Base-by-base conservation (phyloP, 2,797 vertebrate genomes). In the Hippoglossus hippoglossus region DNA sequence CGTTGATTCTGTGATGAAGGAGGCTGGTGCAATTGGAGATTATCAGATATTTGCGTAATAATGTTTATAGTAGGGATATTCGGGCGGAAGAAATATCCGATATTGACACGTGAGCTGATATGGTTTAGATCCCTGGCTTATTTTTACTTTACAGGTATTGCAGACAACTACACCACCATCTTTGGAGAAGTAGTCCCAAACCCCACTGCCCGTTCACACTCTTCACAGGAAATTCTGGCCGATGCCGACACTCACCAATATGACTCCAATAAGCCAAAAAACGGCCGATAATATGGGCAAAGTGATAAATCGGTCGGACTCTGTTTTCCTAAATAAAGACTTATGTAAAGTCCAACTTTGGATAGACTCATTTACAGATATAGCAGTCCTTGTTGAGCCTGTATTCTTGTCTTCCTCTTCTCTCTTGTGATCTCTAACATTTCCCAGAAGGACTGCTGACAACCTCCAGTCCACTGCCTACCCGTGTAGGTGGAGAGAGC, bases 401-500 rank as follows among this genome's bases (percentile, higher is more conserved):
- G 21, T 6, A 11, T 59, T 34, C 41, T 52, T 50, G 65, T 39
- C 62, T 46, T 36, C 28, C 39, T 54, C 25, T 44, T 59, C 59
- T 53, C 15, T 44, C 52, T 25, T 65, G 74, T 46, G 26, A 64
- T 67, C 59, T 78, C 50, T 22, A 59, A 39, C 50, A 34, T 78
- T 61, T 71, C 26, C 63, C 31, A 60, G 69, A 84, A 69, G 44
- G 52, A 58, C 73, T 57, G 24, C 46, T 63, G 74, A 63, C 75
- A 41, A 16, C 77, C 80, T 66, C 75, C 61, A 36, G 54, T 31
- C 8, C 6, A 13, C 44, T 36, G 63, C 44, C 61, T 77, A 63
- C 76, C 84, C 67, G 67, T 79, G 86, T 90, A 79, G 89, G 89
- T 73, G 87, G 87, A 81, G 71, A 70, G 84, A 52, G 75, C 79